These are phyloP conservation scores for Apostichopus parvimensis DNA, from an alignment of 35 echinoderm and acorn worm species.

Conservation along the genomic window DNA sequence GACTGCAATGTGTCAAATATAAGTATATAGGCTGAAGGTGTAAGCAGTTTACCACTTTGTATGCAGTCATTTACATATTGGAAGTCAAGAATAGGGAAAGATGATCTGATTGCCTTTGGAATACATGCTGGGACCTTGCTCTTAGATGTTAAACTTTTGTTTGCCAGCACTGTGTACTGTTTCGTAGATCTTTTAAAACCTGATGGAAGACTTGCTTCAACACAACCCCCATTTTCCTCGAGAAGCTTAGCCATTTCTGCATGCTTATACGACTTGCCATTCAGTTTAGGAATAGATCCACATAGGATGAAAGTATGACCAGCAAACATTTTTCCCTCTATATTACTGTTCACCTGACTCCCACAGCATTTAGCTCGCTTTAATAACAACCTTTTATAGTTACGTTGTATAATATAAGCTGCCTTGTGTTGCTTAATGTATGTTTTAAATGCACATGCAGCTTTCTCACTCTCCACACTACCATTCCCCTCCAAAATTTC, in stretches of 20 bases:
- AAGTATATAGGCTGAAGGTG: no score
- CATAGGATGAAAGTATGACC: background rate
- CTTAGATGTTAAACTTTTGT: background rate
- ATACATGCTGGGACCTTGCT: background rate
- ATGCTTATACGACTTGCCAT: background rate
- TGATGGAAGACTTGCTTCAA: background rate
- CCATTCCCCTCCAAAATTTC: constrained; percentile 11
- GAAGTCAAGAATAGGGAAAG: background rate
- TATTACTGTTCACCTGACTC: background rate
- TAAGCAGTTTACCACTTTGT: background rate
- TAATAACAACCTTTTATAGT: background rate
- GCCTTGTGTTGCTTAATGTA: background rate
- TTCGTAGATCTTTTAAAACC: background rate
- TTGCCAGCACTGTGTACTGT: background rate
- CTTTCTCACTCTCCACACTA: background rate
- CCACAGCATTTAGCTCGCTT: background rate
- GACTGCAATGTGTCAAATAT: no score
- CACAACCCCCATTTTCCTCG: background rate
- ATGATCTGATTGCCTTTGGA: background rate
- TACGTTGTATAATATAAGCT: no score
- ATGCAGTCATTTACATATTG: background rate
- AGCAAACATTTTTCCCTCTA: background rate
- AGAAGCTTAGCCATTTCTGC: background rate
- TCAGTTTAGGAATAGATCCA: background rate
- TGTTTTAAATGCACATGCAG: background rate